Base-by-base conservation (phyloP, 2,113 vertebrate genomes). In the Cricetomys ansorgei region DNA sequence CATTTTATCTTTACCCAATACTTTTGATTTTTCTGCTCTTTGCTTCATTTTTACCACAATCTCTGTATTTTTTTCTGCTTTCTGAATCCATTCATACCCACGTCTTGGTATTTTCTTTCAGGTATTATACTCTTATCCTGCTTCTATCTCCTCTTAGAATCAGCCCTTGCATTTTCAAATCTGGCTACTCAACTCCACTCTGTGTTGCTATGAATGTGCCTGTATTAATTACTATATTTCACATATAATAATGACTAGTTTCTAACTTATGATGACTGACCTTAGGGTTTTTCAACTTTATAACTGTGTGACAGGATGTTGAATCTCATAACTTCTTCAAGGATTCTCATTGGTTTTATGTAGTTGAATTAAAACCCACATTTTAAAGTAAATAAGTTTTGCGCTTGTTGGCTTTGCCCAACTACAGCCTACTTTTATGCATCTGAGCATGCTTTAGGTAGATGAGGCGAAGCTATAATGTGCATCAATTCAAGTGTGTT, bases 121-220 rank as follows among this genome's bases (percentile, higher is more conserved):
- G 65, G 31, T 3, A 5, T 7, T 67, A 37, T 1, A 13, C 3
- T 19, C 13, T 86, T 7, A 70, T 65, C 15, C 53, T 43, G 88
- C 3, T 62, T 64, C 1, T 21, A 11, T 15, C 85, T 77, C 69
- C 34, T 92, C 53, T 91, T 72, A 89, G 4, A n/a, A 79, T 87
- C n/a, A 1, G 0, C 7, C 11, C 9, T 19, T 67, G 9, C 9
- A 2, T 21, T 31, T 48, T 23, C 11, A 72, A 87, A 37, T 31
- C 1, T 6, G 45, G 0, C 2, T 91, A 11, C 0, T 5, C 2
- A 90, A 27, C 1, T 50, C n/a, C 6, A 64, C 7, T 10, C 27
- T 55, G 1, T 64, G 31, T 91, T 69, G 9, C 37, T 76, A 11
- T 37, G n/a, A 48, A 2, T 48, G 2, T 10, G 15, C 31, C 45